Percentiles rank a stretch among this genome's conserved stretches.
These are phyloP conservation scores for Bicyclus anynana DNA, from an alignment of 1,140 invertebrate species.

Conservation along the genomic window DNA sequence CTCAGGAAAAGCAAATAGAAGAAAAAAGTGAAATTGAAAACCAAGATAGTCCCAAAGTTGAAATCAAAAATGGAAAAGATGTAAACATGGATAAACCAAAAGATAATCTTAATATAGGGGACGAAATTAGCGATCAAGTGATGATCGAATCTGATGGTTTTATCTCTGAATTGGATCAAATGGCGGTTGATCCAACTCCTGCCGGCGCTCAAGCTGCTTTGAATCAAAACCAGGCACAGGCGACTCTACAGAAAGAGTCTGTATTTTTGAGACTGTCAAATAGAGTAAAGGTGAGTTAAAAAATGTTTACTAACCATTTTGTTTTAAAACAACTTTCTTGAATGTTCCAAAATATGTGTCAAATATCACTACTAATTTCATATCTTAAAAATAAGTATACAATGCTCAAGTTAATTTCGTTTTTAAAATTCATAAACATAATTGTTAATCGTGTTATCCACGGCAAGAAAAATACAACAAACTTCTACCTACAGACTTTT, in stretches of 20 bases:
- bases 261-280: conserved; percentile 97
- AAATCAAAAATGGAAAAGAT: conserved; percentile 55
- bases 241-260: conserved; percentile 89
- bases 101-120: conserved; percentile 36
- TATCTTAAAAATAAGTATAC: too few relatives aligned
- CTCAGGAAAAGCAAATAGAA: conserved; percentile 44
- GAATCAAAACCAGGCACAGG: conserved; percentile 75
- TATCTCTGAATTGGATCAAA: conserved; percentile 70
- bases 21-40: conserved; percentile 38
- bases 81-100: conserved; percentile 48
- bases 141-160: conserved; percentile 67
- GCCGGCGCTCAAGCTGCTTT: conserved; percentile 38
- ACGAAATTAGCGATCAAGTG: conserved; percentile 63
- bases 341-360: too few relatives aligned
- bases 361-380: too few relatives aligned
- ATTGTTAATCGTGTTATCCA: too few relatives aligned
- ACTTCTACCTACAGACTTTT: too few relatives aligned
- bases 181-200: conserved; percentile 62
- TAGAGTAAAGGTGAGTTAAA: conserved; percentile 88
- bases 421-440: too few relatives aligned
- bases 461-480: too few relatives aligned
- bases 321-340: too few relatives aligned
- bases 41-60: conserved; percentile 46
- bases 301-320: neutral
- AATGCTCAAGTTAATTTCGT: too few relatives aligned